Conservation (phyloP, 2,113 vertebrate genomes). For the Lamprologus lemairii region DNA sequence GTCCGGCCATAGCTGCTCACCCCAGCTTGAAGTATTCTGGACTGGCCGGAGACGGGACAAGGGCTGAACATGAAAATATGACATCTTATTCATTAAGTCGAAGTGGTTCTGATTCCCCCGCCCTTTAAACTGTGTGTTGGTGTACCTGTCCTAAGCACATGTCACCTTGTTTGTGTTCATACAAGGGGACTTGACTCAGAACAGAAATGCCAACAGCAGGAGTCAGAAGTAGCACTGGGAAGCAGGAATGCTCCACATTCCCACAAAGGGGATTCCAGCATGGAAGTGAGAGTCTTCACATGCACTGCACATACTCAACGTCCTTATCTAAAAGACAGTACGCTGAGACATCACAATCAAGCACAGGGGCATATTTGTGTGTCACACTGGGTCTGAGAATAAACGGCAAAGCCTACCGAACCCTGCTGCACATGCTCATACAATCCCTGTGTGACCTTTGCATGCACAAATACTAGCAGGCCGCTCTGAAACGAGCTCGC, state of each 20-base stretch:
- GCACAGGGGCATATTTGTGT: constrained; percentile 45
- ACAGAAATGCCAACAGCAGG: constrained; percentile 7
- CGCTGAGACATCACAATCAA: constrained; percentile 21
- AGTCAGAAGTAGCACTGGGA: constrained; percentile 19
- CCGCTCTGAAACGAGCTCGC: constrained; percentile 3
- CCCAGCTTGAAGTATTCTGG: constrained; percentile 57
- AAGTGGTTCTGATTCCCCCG: background rate
- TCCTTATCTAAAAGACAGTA: constrained; percentile 30
- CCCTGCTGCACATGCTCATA: constrained; percentile 42
- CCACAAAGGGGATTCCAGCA: constrained; percentile 66
- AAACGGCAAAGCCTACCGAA: constrained; percentile 54
- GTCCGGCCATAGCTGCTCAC: constrained; percentile 36
- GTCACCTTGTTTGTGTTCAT: background rate
- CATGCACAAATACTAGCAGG: background rate
- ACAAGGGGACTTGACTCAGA: background rate
- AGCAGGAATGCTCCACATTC: constrained; percentile 40
- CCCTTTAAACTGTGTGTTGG: fast-evolving
- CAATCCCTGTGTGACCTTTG: background rate
- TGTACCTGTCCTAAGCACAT: background rate
- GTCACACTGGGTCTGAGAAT: constrained; percentile 54
- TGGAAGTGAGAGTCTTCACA: constrained; percentile 66
- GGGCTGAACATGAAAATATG: background rate
- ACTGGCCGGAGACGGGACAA: constrained; percentile 17
- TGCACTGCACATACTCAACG: constrained; percentile 50
- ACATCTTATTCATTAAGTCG: background rate